Evolutionary conservation across 2,888 invertebrate genomes (phyloP).

Genomic region (Monoplex corrugatus): DNA sequence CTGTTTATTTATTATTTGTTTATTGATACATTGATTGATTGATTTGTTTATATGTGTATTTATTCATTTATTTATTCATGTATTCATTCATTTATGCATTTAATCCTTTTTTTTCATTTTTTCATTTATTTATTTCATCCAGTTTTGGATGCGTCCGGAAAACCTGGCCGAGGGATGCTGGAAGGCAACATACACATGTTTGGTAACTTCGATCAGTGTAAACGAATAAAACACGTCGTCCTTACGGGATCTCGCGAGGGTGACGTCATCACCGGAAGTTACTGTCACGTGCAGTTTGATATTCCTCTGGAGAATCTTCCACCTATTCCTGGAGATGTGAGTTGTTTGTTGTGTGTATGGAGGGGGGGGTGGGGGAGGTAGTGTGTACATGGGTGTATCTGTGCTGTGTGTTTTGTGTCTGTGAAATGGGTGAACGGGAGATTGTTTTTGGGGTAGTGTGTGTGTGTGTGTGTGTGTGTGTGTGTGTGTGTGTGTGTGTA

Average conservation of each 20-base stretch:
- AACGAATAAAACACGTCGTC: background rate
- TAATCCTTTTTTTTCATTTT: no score
- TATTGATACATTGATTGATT: no score
- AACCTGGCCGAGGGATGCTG: conserved; percentile 3
- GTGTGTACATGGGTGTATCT: background rate
- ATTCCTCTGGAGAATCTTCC: conserved; percentile 12
- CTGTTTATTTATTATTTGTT: no score
- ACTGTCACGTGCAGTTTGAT: conserved; percentile 33
- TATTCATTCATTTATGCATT: no score
- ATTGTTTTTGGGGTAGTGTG: background rate
- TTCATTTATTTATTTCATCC: background rate
- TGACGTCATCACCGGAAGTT: conserved; percentile 25
- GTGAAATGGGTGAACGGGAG: background rate
- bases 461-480: no score
- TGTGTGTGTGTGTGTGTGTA: no score
- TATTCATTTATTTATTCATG: no score
- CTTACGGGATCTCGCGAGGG: background rate
- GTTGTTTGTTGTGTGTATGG: no score
- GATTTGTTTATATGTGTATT: no score
- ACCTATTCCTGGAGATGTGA: background rate
- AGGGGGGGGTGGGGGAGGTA: background rate
- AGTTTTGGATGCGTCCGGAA: background rate
- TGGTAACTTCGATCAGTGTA: background rate
- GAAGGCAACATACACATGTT: conserved; percentile 10
- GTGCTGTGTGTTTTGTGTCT: no score